These are phyloP conservation scores for Cuniculus paca DNA, from an alignment of 2,797 vertebrate species.

Conservation along the genomic window DNA sequence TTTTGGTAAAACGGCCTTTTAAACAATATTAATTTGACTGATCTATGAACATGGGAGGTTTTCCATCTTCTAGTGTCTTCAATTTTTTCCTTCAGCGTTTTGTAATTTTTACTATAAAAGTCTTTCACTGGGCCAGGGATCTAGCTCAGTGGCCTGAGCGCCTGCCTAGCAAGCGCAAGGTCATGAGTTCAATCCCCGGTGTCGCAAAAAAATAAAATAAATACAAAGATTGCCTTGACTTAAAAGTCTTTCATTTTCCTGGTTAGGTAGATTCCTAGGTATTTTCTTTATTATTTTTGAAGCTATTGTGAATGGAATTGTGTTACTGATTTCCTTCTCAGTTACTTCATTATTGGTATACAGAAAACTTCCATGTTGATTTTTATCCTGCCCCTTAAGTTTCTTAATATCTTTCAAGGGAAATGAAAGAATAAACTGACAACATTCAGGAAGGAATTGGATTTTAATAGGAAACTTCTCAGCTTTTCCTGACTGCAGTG, in stretches of 20 bases:
- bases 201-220: too few relatives aligned
- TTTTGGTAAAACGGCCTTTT: neutral
- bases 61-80: neutral
- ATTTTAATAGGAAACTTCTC: neutral
- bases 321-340: neutral
- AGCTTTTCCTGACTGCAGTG: neutral
- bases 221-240: too few relatives aligned
- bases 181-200: too few relatives aligned
- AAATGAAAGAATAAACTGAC: conserved; percentile 3
- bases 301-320: neutral
- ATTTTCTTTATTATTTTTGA: neutral
- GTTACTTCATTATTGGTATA: neutral
- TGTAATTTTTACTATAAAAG: neutral
- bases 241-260: too few relatives aligned
- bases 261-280: neutral
- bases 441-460: conserved; percentile 22
- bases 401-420: neutral
- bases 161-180: too few relatives aligned
- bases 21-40: neutral
- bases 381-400: neutral
- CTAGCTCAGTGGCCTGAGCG: too few relatives aligned
- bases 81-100: neutral
- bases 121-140: too few relatives aligned
- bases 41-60: neutral
- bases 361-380: neutral